Evolutionary conservation across 2,797 vertebrate genomes (phyloP), one percentile per base, ranked within the genome.

Genomic region (Myripristis jacobus): DNA sequence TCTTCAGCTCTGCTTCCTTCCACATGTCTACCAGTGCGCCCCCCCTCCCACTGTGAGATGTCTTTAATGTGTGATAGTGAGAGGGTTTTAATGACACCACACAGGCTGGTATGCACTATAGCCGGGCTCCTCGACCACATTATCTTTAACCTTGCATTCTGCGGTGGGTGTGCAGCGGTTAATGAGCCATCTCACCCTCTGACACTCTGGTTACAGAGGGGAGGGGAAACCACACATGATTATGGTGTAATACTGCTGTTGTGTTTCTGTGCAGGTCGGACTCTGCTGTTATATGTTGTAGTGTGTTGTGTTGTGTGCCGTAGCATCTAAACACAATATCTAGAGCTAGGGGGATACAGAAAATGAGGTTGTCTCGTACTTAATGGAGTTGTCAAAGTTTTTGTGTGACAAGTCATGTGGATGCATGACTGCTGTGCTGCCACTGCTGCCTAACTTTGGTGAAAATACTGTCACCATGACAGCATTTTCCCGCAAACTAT

Each of bases 101-200:
- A 48, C 84, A 84, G 66, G 64, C 80, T 75, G 84, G 70, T 60
- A 74, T 77, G 66, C 61, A 38, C 57, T 56, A 2, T 60, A 75
- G 58, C 58, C 81, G 70, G 53, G 66, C 66, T 82, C 34, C 66
- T 84, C 41, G 44, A 72, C 91, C 85, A 63, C 84, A 77, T 63
- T 73, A 84, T 78, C 47, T 15, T 87, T 85, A 86, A 82, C 75
- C 63, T 85, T 76, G 84, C 77, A 73, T 87, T 87, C 85, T 85
- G 82, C 57, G 67, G 79, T 70, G 66, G 74, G 77, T 79, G 73
- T 83, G 82, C 38, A 51, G 71, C 38, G 59, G 70, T 75, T 82
- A 78, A 84, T 83, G 44, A 81, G 62, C 79, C 77, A 29, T 66
- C 66, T 65, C 59, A 27, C 54, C 65, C 73, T 68, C 63, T 81